Percentiles rank a stretch among this genome's conserved stretches.
These are phyloP conservation scores for Papilio glaucus DNA, from an alignment of 1,140 invertebrate genomes.

Conservation along the genomic window DNA sequence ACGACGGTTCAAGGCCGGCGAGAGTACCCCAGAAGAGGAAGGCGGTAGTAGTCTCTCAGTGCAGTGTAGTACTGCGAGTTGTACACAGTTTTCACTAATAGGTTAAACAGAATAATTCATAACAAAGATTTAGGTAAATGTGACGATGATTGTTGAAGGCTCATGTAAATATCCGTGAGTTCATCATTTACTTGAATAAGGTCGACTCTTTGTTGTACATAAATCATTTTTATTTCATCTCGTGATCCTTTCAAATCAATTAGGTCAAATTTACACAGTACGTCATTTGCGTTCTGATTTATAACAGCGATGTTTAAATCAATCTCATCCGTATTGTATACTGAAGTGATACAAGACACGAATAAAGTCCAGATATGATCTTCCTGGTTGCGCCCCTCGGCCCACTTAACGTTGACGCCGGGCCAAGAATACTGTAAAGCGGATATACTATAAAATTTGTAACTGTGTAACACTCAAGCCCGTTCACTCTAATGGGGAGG, in stretches of 20 bases:
- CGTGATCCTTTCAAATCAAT: neutral
- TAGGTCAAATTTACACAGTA: neutral
- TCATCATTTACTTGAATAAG: no score
- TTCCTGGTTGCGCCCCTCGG: constrained; percentile 61
- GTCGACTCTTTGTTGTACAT: neutral
- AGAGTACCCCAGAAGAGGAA: no score
- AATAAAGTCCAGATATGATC: constrained; percentile 40
- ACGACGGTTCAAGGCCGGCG: no score
- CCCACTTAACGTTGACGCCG: constrained; percentile 67
- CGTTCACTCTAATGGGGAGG: neutral
- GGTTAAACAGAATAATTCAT: no score
- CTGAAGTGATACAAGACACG: neutral
- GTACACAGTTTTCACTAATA: no score
- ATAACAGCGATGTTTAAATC: neutral
- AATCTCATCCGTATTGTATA: neutral
- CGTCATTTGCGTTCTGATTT: neutral
- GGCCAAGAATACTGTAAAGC: constrained; percentile 69
- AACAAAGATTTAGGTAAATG: no score
- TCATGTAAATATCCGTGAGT: no score
- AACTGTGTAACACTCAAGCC: neutral
- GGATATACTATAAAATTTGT: constrained; percentile 49
- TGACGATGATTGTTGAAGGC: no score
- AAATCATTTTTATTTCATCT: neutral
- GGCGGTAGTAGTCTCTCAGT: no score
- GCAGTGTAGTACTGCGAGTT: no score